These are phyloP conservation scores for Hylyphantes graminicola DNA, from an alignment of 1,140 invertebrate genomes.

Conservation along the genomic window DNA sequence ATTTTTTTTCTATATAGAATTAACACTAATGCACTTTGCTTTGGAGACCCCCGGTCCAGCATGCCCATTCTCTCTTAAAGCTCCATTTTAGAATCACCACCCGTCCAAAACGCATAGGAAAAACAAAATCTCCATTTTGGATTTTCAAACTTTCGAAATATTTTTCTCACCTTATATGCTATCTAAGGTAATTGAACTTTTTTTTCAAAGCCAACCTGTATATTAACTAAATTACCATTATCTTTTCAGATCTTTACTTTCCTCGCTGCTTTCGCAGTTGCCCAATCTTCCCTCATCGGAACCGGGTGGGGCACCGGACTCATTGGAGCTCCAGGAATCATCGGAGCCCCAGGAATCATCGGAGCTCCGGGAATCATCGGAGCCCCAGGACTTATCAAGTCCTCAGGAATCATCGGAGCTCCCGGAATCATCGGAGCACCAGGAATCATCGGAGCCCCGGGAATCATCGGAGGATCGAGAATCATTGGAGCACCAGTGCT, in stretches of 20 bases:
- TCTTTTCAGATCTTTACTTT: conserved; percentile 20
- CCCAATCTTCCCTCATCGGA: conserved; percentile 1
- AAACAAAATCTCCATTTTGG: too few species aligned
- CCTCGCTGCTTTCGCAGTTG: conserved; percentile 9
- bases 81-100: too few species aligned
- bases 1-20: too few species aligned
- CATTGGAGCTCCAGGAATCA: conserved; percentile 11
- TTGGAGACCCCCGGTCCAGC: too few species aligned
- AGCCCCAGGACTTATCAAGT: not conserved
- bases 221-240: too few species aligned
- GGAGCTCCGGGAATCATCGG: conserved; percentile 11
- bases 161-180: too few species aligned
- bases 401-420: not conserved
- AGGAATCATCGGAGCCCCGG: not conserved
- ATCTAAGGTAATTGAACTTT: too few species aligned
- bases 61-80: too few species aligned
- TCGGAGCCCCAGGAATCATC: conserved; percentile 13
- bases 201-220: too few species aligned
- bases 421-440: conserved; percentile 31
- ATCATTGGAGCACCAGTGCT: not conserved
- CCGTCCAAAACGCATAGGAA: too few species aligned
- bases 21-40: too few species aligned
- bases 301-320: not conserved
- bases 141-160: too few species aligned
- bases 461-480: not conserved